These are phyloP conservation scores for Catostomus latipinnis DNA, from an alignment of 2,797 vertebrate genomes.

Conservation along the genomic window DNA sequence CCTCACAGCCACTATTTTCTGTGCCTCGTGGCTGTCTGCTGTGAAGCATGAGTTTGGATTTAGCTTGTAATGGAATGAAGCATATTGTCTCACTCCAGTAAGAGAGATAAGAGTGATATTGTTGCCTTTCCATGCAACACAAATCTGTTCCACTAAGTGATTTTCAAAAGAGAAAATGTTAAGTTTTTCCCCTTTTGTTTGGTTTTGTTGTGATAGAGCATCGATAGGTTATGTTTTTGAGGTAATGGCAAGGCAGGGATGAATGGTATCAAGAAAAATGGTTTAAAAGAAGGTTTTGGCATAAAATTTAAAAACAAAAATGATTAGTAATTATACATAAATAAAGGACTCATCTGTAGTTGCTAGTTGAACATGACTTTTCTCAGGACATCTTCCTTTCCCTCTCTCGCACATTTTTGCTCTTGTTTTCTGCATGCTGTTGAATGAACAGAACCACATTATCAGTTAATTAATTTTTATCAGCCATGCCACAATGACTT, in stretches of 20 bases:
- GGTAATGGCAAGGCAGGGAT: background rate
- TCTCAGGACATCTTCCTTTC: slow-evolving; percentile 45
- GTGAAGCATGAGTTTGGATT: slow-evolving; percentile 81
- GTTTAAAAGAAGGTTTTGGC: background rate
- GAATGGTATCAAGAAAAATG: background rate
- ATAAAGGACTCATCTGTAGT: background rate
- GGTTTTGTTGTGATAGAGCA: slow-evolving; percentile 27
- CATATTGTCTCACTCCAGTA: slow-evolving; percentile 75
- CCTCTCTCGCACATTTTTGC: slow-evolving; percentile 55
- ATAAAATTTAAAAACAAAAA: background rate
- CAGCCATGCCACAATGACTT: slow-evolving; percentile 58
- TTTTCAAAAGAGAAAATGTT: slow-evolving; percentile 12
- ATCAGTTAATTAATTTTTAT: slow-evolving; percentile 78
- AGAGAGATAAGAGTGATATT: slow-evolving; percentile 49
- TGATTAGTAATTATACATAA: too few species aligned
- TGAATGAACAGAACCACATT: slow-evolving; percentile 63
- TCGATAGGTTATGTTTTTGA: slow-evolving; percentile 13
- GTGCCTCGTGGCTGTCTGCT: slow-evolving; percentile 65
- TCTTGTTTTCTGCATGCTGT: slow-evolving; percentile 63
- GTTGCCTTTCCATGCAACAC: slow-evolving; percentile 26
- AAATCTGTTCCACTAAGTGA: slow-evolving; percentile 29
- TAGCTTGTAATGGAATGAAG: slow-evolving; percentile 78
- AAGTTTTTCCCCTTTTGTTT: background rate
- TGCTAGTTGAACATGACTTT: slow-evolving; percentile 43
- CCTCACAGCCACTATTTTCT: slow-evolving; percentile 52